A percentile compares a stretch with the other conserved stretches of the same genome.
Conservation (phyloP, 1,140 invertebrate species). For the Drosophila persimilis region DNA sequence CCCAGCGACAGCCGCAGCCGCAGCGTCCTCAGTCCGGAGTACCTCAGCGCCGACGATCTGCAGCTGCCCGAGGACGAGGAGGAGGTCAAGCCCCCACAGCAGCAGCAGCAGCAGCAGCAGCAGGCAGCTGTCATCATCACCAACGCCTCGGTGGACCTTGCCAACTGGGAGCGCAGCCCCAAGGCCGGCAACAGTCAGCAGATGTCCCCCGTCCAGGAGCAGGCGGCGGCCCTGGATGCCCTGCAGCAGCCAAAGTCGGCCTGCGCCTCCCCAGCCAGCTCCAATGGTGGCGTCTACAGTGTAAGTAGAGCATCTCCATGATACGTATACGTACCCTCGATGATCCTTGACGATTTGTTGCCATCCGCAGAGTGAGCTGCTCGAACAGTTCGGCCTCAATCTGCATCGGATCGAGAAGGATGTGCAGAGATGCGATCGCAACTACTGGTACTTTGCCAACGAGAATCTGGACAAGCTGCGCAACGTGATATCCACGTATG, state of each 20-base stretch:
- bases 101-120: constrained; percentile 26
- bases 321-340: not conserved
- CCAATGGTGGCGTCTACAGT: constrained; percentile 93
- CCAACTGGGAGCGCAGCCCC: constrained; percentile 80
- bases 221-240: constrained; percentile 61
- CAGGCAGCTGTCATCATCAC: constrained; percentile 86
- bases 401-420: constrained; percentile 98
- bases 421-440: constrained; percentile 96
- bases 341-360: not conserved
- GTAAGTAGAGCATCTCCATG: constrained; percentile 84
- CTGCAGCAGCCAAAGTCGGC: constrained; percentile 84
- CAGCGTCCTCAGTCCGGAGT: constrained; percentile 74
- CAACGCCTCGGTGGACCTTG: constrained; percentile 87
- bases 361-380: constrained; percentile 87
- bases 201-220: constrained; percentile 75
- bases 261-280: constrained; percentile 91
- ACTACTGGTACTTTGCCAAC: constrained; percentile 94
- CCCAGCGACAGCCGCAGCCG: constrained; percentile 42
- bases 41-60: constrained; percentile 75
- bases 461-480: constrained; percentile 96
- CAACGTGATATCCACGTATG: constrained; percentile 98
- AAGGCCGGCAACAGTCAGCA: constrained; percentile 53
- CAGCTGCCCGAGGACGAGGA: constrained; percentile 64
- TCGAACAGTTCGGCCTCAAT: constrained; percentile 95
- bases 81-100: constrained; percentile 15